Conservation (phyloP, 2,888 invertebrate species). For the Tuberolachnus salignus region DNA sequence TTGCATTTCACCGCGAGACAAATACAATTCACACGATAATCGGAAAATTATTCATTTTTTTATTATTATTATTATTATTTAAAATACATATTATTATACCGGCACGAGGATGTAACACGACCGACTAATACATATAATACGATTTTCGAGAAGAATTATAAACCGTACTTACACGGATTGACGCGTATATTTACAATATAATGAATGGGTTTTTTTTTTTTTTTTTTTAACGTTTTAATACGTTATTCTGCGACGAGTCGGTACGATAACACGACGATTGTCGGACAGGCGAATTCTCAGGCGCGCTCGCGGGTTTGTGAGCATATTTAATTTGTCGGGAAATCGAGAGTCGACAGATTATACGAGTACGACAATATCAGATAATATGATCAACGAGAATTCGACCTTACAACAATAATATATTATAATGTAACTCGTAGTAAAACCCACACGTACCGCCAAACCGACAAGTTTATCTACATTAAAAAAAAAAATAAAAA, state of each 20-base stretch:
- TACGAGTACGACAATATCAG: background rate
- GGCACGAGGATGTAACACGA: background rate
- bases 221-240: background rate
- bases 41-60: background rate
- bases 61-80: background rate
- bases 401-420: slow-evolving; percentile 34
- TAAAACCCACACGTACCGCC: slow-evolving; percentile 30
- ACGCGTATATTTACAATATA: background rate
- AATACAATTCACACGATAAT: slow-evolving; percentile 8
- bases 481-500: background rate
- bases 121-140: background rate
- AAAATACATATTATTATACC: background rate
- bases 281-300: background rate
- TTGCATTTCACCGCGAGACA: background rate
- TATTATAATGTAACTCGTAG: slow-evolving; percentile 16
- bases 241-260: background rate
- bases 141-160: background rate
- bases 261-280: background rate
- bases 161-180: background rate
- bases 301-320: background rate
- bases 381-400: slow-evolving; percentile 31
- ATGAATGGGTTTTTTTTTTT: background rate
- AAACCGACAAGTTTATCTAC: slow-evolving; percentile 36
- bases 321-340: slow-evolving; percentile 1
- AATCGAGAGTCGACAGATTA: slow-evolving; percentile 2